Base-by-base conservation (phyloP, 2,888 invertebrate genomes). In the Synergus itoensis region DNA sequence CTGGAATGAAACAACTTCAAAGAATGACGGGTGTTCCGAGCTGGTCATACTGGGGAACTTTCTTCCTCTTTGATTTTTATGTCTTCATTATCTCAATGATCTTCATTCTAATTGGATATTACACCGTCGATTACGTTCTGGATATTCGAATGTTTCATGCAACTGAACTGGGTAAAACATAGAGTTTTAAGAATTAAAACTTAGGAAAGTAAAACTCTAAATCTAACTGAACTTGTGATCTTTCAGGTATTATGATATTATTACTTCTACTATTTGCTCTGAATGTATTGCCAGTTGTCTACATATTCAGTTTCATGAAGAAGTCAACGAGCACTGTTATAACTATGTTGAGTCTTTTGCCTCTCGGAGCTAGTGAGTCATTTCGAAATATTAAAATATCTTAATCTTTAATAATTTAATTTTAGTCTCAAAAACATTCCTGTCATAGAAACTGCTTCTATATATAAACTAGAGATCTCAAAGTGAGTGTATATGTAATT, bases 201-300 rank as follows among this genome's bases (percentile, higher is more conserved):
- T 28, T 62, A 18, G 5, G 18, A 28, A 4, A 28, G 21, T 62
- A 5, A 5, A 28, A 28, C 5, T 21, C 4, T 62, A 18, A 14
- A 62, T 57, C 11, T 18, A 28, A 28, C 4, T 28, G 12, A 7
- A 60, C 1, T 28, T 62, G 21, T 62, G 3, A 57, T 57, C 48
- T 89, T 90, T 40, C 84, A 91, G 90, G 85, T 63, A 87, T 86
- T 0, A 94, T 97, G 1, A 88, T 97, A 57, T 92, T 97, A 40
- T 92, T 97, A 76, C 96, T 96, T 87, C 86, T 98, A 8, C 87
- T 96, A 12, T 91, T 96, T 73, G 98, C 96, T 89, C 92, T 95
- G 76, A 93, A 95, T 77, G 93, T 96, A 40, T 79, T 92, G 45
- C 86, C 91, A 9, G 62, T 92, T 28, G 85, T 85, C 12, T 92